Evolutionary conservation across 2,888 invertebrate species (phyloP).

Genomic region (Mythimna lalbum): DNA sequence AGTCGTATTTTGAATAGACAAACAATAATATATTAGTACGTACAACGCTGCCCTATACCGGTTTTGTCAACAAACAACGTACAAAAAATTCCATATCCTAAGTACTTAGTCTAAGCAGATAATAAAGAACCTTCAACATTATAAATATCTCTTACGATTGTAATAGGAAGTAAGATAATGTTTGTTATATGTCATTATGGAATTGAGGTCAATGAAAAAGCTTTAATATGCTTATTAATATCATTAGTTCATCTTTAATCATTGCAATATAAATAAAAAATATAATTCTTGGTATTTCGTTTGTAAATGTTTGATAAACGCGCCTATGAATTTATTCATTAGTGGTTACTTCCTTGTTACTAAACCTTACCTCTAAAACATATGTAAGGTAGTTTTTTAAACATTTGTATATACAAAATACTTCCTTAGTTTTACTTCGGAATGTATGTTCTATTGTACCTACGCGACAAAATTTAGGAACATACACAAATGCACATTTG

Average conservation of each 20-base stretch:
- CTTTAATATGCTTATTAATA: conserved; percentile 43
- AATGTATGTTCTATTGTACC: conserved; percentile 66
- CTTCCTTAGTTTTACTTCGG: background rate
- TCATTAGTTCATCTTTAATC: conserved; percentile 37
- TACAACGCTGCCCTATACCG: background rate
- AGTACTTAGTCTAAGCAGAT: conserved; percentile 50
- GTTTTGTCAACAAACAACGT: background rate
- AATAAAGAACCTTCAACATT: conserved; percentile 63
- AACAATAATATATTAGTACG: background rate
- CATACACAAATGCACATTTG: conserved; percentile 78
- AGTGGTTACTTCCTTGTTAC: conserved; percentile 12
- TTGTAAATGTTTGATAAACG: conserved; percentile 9
- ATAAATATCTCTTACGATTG: conserved; percentile 62
- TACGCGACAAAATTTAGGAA: conserved; percentile 83
- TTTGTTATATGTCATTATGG: conserved; percentile 65
- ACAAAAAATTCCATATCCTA: conserved; percentile 25
- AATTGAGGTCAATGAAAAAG: conserved; percentile 76
- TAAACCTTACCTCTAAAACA: background rate
- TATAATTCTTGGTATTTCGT: conserved; percentile 11
- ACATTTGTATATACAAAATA: too few species aligned
- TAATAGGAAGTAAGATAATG: conserved; percentile 74
- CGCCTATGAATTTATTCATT: background rate
- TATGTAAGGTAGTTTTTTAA: background rate
- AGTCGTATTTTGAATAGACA: background rate
- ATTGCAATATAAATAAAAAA: conserved; percentile 34